Evolutionary conservation across 1,140 invertebrate genomes (phyloP).

Genomic region (Drosophila grimshawi): DNA sequence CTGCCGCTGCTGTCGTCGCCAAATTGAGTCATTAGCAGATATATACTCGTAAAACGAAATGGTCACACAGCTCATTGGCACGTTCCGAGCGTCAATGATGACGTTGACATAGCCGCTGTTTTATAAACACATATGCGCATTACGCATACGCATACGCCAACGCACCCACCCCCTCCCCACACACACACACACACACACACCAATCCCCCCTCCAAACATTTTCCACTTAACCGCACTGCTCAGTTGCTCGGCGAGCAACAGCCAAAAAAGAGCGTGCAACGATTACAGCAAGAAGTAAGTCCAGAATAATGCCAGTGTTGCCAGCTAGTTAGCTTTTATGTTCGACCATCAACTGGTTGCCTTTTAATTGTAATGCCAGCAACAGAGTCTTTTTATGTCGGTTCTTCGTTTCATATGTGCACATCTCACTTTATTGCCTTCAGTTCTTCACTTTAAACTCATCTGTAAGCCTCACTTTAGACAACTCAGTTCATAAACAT

Average conservation of each 20-base stretch:
- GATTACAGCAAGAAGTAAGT: constrained; percentile 7
- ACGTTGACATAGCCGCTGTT: constrained; percentile 22
- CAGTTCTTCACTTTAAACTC: no score
- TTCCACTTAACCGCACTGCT: not conserved
- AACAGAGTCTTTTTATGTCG: not conserved
- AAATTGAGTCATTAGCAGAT: constrained; percentile 80
- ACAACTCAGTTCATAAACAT: no score
- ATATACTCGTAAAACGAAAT: constrained; percentile 65
- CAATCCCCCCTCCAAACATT: not conserved
- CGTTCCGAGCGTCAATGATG: constrained; percentile 63
- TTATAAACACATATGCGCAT: constrained; percentile 41
- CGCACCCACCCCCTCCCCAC: no score
- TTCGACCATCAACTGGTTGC: constrained; percentile 18
- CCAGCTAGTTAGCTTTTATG: constrained; percentile 24
- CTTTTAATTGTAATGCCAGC: constrained; percentile 17
- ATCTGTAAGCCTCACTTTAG: no score
- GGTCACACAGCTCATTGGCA: constrained; percentile 77
- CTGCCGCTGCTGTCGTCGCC: constrained; percentile 51
- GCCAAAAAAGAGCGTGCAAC: not conserved
- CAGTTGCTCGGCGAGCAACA: not conserved
- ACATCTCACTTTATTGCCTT: no score
- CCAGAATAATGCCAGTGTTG: constrained; percentile 9
- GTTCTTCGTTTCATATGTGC: no score
- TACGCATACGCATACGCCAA: constrained; percentile 39
- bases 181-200: constrained; percentile 1